Evolutionary conservation across 1,140 invertebrate genomes (phyloP).

Genomic region (Sinonovacula constricta): DNA sequence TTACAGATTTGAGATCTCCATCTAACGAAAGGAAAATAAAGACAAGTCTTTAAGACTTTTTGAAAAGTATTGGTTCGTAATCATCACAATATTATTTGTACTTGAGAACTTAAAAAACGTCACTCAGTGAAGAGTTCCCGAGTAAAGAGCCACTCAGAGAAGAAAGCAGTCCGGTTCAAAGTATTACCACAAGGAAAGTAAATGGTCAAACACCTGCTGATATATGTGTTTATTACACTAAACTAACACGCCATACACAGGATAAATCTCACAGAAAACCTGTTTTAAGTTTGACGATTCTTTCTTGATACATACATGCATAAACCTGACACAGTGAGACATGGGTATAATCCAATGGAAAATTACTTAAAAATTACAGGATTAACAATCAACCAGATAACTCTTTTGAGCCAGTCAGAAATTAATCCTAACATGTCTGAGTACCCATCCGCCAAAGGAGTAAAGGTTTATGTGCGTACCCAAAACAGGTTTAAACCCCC

Average conservation of each 20-base stretch:
- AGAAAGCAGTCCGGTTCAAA: neutral
- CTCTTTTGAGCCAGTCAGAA: neutral
- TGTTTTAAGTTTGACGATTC: neutral
- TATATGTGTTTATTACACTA: neutral
- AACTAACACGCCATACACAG: neutral
- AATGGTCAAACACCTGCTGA: neutral
- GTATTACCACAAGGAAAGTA: neutral
- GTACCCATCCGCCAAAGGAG: neutral
- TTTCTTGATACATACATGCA: neutral
- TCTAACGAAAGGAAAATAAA: neutral
- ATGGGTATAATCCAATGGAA: neutral
- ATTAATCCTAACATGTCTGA: neutral
- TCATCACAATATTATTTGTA: conserved; percentile 1
- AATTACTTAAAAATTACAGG: neutral
- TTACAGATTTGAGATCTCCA: neutral
- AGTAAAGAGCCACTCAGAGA: neutral
- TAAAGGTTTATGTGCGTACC: no score
- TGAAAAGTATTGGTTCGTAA: neutral
- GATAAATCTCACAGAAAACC: neutral
- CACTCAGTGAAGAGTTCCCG: neutral
- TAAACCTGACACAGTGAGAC: neutral
- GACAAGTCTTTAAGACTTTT: neutral
- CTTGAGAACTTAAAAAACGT: neutral
- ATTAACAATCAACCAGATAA: neutral
- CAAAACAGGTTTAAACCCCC: no score